phyloP scores from a whole-genome alignment of 2,113 vertebrate species.

The Caranx melampygus region DNA sequence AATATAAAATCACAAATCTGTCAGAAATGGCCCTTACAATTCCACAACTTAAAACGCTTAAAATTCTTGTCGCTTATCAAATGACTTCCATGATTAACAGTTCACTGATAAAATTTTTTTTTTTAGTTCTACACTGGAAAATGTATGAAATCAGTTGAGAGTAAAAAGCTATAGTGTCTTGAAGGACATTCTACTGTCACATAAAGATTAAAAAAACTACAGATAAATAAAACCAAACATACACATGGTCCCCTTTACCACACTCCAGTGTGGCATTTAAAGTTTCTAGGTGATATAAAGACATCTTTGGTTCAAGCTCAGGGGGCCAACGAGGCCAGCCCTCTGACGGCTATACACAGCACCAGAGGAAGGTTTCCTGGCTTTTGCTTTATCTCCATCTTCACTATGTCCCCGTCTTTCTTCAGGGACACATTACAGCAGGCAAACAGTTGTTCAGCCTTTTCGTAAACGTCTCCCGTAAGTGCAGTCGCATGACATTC shows the following conservation, averaged over 20 bases:
- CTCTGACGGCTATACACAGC: slow-evolving; percentile 85
- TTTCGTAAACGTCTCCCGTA: slow-evolving; percentile 79
- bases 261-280: background rate
- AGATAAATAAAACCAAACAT: background rate
- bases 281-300: background rate
- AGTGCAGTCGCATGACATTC: slow-evolving; percentile 70
- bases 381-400: slow-evolving; percentile 69
- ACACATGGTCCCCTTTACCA: background rate
- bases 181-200: background rate
- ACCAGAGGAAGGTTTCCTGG: slow-evolving; percentile 79
- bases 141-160: background rate
- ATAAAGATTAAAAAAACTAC: background rate
- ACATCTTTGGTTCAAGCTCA: slow-evolving; percentile 20
- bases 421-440: slow-evolving; percentile 80
- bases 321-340: slow-evolving; percentile 81
- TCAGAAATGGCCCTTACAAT: background rate
- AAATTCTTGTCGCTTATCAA: background rate
- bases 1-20: background rate
- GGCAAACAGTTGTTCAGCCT: slow-evolving; percentile 82
- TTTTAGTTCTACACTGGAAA: background rate
- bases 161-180: background rate
- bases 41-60: background rate
- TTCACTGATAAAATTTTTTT: background rate
- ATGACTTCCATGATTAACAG: background rate
- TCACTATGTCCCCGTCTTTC: slow-evolving; percentile 78